A percentile compares a stretch with the other conserved stretches of the same genome.
Evolutionary conservation across 1,140 invertebrate genomes (phyloP).

Genomic region (Heliothis virescens): DNA sequence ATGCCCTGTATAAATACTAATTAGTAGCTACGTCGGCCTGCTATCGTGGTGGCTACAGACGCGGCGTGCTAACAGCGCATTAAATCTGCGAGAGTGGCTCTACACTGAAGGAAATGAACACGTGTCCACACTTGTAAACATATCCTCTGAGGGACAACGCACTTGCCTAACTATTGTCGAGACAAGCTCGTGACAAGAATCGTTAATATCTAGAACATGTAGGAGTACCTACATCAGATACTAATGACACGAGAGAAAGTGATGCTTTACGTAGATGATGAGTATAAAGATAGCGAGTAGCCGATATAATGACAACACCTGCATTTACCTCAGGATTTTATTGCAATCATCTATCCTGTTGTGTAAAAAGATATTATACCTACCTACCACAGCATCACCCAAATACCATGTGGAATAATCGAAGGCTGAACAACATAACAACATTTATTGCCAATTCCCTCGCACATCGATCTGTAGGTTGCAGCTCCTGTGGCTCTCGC

Average conservation of each 20-base stretch:
- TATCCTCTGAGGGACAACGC: no score
- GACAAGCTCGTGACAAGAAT: background rate
- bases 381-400: no score
- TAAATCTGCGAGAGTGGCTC: background rate
- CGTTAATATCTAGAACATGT: background rate
- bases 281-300: no score
- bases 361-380: no score
- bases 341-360: no score
- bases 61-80: background rate
- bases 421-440: background rate
- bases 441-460: background rate
- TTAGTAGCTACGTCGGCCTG: background rate
- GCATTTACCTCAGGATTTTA: no score
- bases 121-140: background rate
- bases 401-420: background rate
- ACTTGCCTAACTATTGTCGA: background rate
- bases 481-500: constrained; percentile 38
- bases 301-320: no score
- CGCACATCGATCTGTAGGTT: background rate
- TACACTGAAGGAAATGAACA: background rate
- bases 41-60: background rate
- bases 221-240: background rate
- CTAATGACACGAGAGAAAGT: background rate
- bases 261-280: background rate
- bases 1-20: background rate